phyloP scores from a whole-genome alignment of 2,113 vertebrate species.

The Otocyon megalotis region DNA sequence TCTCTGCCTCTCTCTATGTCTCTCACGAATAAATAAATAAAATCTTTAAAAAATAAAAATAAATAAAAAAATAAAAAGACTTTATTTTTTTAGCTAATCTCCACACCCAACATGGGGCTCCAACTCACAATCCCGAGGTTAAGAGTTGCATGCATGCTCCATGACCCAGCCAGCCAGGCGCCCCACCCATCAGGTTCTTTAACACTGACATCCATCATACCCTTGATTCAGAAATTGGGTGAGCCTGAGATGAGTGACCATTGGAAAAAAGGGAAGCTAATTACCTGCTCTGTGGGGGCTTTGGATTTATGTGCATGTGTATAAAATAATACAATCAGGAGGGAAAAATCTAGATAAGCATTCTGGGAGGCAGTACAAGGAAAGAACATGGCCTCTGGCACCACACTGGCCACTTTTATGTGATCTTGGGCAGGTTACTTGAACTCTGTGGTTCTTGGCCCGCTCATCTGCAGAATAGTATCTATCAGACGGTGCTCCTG shows the following conservation, averaged over 20 bases:
- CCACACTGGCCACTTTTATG: neutral
- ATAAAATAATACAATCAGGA: neutral
- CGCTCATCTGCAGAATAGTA: neutral
- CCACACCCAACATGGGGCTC: neutral
- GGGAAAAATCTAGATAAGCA: neutral
- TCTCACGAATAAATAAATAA: no score
- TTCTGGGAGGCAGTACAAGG: neutral
- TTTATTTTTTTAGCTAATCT: neutral
- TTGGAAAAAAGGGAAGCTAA: neutral
- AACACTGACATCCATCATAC: neutral
- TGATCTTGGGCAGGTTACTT: neutral
- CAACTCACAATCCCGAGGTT: neutral
- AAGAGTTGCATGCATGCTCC: neutral
- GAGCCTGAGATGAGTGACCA: neutral
- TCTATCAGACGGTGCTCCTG: neutral
- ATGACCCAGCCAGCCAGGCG: neutral
- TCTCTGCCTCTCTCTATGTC: no score
- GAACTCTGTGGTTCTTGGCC: neutral
- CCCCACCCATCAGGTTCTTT: neutral
- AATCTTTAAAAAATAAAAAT: no score
- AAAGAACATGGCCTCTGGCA: neutral
- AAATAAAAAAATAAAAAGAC: no score
- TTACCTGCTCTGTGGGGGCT: neutral
- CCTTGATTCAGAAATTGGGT: constrained; percentile 20
- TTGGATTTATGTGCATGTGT: neutral